Conservation (phyloP, 2,113 vertebrate species). For the Romanogobio albipinnatus region DNA sequence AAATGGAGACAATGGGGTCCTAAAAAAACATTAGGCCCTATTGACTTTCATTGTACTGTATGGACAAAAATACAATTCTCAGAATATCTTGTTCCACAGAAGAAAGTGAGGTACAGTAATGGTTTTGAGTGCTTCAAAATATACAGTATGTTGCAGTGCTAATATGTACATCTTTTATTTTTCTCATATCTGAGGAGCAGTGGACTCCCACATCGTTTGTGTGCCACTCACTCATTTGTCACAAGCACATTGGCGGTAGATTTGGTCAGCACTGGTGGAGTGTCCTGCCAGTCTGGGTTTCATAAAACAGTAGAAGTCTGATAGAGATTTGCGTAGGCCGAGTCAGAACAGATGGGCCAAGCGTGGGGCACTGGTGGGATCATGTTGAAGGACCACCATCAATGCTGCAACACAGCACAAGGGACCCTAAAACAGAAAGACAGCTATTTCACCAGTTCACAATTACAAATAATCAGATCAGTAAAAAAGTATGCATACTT, state of each 20-base stretch:
- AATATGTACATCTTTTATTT: background rate
- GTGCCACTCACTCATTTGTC: conserved; percentile 41
- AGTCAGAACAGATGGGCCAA: conserved; percentile 78
- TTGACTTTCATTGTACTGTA: background rate
- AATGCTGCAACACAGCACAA: conserved; percentile 72
- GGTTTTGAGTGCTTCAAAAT: background rate
- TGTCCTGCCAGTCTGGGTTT: conserved; percentile 57
- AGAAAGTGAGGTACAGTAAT: background rate
- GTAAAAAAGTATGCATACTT: too few species aligned
- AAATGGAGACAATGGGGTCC: background rate
- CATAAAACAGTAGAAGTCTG: conserved; percentile 67
- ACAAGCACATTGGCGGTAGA: conserved; percentile 19
- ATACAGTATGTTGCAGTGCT: background rate
- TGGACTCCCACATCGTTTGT: background rate
- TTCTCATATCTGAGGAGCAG: background rate
- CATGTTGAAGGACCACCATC: conserved; percentile 78
- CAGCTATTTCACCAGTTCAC: background rate
- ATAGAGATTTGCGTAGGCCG: conserved; percentile 70
- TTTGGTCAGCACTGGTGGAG: conserved; percentile 31
- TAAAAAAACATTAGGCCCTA: background rate
- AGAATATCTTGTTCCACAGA: background rate
- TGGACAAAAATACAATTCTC: background rate
- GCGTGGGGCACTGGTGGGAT: conserved; percentile 68
- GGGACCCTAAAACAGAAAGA: background rate
- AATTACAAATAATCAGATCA: too few species aligned